phyloP scores from a whole-genome alignment of 1,140 invertebrate genomes.

The Agrypnia vestita region DNA sequence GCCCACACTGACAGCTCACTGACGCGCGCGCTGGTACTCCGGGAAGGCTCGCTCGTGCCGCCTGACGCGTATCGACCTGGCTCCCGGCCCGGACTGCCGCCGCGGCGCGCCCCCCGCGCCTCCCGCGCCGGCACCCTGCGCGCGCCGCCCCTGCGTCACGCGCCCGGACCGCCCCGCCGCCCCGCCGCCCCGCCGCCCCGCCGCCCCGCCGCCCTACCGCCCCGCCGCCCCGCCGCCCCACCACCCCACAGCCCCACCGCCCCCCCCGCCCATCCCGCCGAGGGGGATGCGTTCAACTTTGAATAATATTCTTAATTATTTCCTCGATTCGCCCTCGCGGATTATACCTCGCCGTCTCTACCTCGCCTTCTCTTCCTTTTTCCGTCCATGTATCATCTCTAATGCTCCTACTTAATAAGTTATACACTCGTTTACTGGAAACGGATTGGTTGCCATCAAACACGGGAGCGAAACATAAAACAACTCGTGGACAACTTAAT shows the following conservation, averaged over 20 bases:
- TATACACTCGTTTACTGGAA: no score
- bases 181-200: slow-evolving; percentile 36
- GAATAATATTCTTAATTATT: slow-evolving; percentile 42
- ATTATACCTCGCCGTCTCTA: neutral
- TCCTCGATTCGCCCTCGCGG: slow-evolving; percentile 7
- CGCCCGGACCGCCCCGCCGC: no score
- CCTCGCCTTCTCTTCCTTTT: neutral
- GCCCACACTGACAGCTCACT: neutral
- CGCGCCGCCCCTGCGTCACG: slow-evolving; percentile 1
- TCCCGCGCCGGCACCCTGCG: slow-evolving; percentile 2
- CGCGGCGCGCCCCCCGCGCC: slow-evolving; percentile 15
- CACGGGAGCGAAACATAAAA: no score
- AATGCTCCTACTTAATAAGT: neutral
- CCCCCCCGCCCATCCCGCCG: no score
- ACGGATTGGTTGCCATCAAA: no score
- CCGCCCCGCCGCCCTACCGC: no score
- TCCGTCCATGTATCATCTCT: neutral
- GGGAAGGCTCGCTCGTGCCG: slow-evolving; percentile 35
- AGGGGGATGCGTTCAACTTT: slow-evolving; percentile 38
- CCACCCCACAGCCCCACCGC: no score
- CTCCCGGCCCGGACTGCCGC: slow-evolving; percentile 43
- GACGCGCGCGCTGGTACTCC: slow-evolving; percentile 8
- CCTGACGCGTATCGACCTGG: slow-evolving; percentile 48
- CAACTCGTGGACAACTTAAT: no score
- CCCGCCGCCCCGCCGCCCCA: neutral